A percentile compares a stretch with the other conserved stretches of the same genome.
Conservation (phyloP, 2,797 vertebrate genomes). For the Sibirionetta formosa region DNA sequence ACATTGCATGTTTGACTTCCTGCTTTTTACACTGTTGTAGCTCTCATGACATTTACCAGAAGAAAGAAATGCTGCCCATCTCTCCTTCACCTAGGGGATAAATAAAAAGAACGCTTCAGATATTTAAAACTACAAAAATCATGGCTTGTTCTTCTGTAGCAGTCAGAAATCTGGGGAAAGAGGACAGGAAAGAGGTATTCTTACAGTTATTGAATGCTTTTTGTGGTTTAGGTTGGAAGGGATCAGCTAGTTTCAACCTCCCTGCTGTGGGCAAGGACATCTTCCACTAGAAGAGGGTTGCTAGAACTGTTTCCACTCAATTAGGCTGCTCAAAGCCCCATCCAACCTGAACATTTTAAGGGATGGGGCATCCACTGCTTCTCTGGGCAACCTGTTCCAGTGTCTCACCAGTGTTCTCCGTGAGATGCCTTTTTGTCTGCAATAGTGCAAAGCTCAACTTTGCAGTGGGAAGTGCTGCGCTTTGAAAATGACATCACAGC, state of each 20-base stretch:
- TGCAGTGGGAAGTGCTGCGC: not conserved
- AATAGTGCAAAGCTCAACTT: not conserved
- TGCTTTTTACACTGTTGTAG: not conserved
- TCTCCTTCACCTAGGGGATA: not conserved
- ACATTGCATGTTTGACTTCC: not conserved
- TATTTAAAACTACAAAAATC: not conserved
- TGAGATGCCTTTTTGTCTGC: not conserved
- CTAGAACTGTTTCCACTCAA: not conserved
- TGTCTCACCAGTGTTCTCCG: not conserved
- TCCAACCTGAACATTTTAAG: not conserved
- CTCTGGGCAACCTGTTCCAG: not conserved
- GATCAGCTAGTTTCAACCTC: not conserved
- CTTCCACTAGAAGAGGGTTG: not conserved
- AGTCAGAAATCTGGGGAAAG: not conserved
- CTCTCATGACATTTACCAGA: not conserved
- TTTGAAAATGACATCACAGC: not conserved
- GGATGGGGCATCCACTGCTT: not conserved
- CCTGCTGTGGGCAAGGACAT: not conserved
- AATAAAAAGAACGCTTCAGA: not conserved
- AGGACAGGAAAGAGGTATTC: not conserved
- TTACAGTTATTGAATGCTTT: not conserved
- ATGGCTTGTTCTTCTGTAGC: not conserved
- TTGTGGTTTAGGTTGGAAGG: not conserved
- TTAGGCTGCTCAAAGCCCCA: not conserved
- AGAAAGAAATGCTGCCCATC: not conserved